A percentile compares a stretch with the other conserved stretches of the same genome.
These are phyloP conservation scores for Diplodus puntazzo DNA, from an alignment of 2,797 vertebrate species.

Conservation along the genomic window DNA sequence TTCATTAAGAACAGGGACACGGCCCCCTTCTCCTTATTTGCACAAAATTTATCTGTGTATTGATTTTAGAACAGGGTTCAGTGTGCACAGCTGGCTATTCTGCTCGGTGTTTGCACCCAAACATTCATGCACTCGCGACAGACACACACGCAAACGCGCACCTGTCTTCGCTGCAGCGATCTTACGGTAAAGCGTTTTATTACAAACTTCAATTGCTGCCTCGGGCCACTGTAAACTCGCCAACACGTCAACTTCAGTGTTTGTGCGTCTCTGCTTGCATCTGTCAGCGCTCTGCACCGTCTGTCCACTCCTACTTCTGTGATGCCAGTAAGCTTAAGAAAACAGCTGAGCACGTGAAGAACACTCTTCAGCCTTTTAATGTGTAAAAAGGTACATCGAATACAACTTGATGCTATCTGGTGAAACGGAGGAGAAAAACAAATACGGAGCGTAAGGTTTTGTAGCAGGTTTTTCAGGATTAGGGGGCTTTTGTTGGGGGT, in stretches of 20 bases:
- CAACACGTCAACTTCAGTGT: conserved; percentile 26
- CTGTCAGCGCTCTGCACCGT: neutral
- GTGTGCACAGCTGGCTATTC: conserved; percentile 49
- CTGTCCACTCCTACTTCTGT: conserved; percentile 5
- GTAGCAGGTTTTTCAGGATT: conserved; percentile 12
- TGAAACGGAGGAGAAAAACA: neutral
- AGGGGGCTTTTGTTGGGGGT: neutral
- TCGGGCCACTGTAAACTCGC: conserved; percentile 37
- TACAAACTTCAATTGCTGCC: conserved; percentile 21
- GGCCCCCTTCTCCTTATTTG: conserved; percentile 19
- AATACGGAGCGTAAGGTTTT: neutral
- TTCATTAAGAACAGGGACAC: neutral
- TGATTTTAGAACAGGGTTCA: conserved; percentile 26
- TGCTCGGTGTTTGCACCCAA: conserved; percentile 51
- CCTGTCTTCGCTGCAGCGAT: conserved; percentile 49
- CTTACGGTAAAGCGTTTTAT: conserved; percentile 38
- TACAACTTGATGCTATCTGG: neutral
- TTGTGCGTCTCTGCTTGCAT: conserved; percentile 10
- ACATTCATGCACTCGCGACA: conserved; percentile 14
- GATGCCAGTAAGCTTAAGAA: conserved; percentile 3
- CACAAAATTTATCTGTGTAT: conserved; percentile 28
- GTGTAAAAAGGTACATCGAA: neutral
- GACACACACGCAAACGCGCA: conserved; percentile 31
- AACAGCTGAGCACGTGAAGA: conserved; percentile 21
- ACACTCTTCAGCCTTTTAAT: neutral